These are phyloP conservation scores for Chlamydotis undulata DNA, from an alignment of 2,113 vertebrate species.

Conservation along the genomic window DNA sequence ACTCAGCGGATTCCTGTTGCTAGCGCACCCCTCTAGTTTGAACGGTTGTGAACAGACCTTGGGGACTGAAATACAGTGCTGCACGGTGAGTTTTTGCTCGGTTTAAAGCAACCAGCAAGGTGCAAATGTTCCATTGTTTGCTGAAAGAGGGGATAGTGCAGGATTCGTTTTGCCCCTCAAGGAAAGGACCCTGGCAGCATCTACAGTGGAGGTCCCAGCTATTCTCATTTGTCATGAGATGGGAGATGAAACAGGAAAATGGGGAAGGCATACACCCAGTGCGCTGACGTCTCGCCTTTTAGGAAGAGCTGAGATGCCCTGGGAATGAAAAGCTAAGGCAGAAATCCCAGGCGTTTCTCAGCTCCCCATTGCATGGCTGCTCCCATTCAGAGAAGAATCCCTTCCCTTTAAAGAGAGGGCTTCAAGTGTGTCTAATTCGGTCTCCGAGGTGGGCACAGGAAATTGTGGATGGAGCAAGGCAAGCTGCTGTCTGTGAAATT, in stretches of 20 bases:
- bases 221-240: not conserved
- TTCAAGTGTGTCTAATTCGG: constrained; percentile 7
- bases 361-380: constrained; percentile 75
- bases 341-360: constrained; percentile 53
- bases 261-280: not conserved
- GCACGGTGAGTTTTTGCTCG: not conserved
- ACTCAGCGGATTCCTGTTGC: not conserved
- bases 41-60: not conserved
- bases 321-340: constrained; percentile 43
- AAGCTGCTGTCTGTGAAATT: not conserved
- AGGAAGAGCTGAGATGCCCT: constrained; percentile 20
- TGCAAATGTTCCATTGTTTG: not conserved
- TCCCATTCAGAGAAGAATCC: constrained; percentile 75
- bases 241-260: not conserved
- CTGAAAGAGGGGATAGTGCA: not conserved
- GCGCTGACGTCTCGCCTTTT: not conserved
- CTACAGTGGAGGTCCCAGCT: not conserved
- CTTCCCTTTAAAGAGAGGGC: constrained; percentile 62
- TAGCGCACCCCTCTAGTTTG: not conserved
- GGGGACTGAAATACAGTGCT: not conserved
- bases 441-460: constrained; percentile 36
- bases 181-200: not conserved
- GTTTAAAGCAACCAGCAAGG: not conserved
- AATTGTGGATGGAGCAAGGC: constrained; percentile 1
- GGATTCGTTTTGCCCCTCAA: not conserved